Evolutionary conservation across 1,140 invertebrate species (phyloP), one percentile per base, ranked within the genome.

Genomic region (Callitettix versicolor): DNA sequence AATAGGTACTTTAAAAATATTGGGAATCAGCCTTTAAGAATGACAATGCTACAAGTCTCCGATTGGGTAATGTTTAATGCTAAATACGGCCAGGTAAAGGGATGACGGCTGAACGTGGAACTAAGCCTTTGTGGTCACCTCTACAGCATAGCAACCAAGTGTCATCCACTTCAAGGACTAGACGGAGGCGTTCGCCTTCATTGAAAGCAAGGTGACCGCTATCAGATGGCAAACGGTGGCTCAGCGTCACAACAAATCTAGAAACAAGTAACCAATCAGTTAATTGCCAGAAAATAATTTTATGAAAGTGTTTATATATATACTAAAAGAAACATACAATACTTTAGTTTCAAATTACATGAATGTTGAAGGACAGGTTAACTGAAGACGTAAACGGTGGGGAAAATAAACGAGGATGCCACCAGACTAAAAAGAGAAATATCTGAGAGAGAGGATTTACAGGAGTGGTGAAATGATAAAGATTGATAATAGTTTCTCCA

Each of bases 181-280:
- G 77, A 59, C 79, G 79, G 20, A 88, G 69, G 44, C 77, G 77
- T 61, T 87, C 84, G 1, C 85, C 85, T 64, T 86, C 83, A 61
- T 81, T 84, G 70, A 85, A 88, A 15, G 84, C 81, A n/a, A 88
- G 69, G 62, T 87, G 85, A 33, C 85, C 85, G 36, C 81, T 84
- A 62, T 86, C 82, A 1, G 84, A 82, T 12, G 84, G 80, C 50
- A 84, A 66, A 60, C 84, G 73, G 63, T 87, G 84, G 64, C 81
- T 81, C 12, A 87, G 65, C 2, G 86, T 86, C 64, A 80, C 75
- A 26, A 86, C 86, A 63, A 81, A 76, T 68, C 85, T 87, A 71
- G 3, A 74, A 76, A 56, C 60, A 58, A n/a, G n/a, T n/a, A n/a
- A n/a, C n/a, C n/a, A n/a, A n/a, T n/a, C n/a, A n/a, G n/a, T n/a